Evolutionary conservation across 2,888 invertebrate species (phyloP).

Genomic region (Nineta flava): DNA sequence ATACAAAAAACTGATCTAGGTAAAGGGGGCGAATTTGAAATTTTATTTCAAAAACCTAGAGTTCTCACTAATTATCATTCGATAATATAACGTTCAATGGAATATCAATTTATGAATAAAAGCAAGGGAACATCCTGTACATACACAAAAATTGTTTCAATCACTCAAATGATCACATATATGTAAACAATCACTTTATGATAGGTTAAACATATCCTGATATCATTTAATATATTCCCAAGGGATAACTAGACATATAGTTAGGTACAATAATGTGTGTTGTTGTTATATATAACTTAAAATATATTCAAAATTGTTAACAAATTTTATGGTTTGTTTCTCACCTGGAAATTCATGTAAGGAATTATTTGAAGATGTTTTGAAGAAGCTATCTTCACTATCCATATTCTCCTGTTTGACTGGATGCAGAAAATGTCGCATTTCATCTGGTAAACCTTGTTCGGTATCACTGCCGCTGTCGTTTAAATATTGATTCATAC

Average conservation of each 20-base stretch:
- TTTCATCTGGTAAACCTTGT: slow-evolving; percentile 23
- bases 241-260: neutral
- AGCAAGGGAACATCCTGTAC: neutral
- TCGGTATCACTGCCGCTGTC: slow-evolving; percentile 34
- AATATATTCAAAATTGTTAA: neutral
- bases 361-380: slow-evolving; percentile 14
- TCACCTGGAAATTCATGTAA: slow-evolving; percentile 20
- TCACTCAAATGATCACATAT: neutral
- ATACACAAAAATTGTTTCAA: slow-evolving; percentile 2
- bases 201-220: neutral
- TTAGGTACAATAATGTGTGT: neutral
- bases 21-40: too few relatives aligned
- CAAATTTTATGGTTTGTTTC: neutral
- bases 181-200: neutral
- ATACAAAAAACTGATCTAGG: too few relatives aligned
- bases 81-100: too few relatives aligned
- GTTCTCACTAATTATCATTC: too few relatives aligned
- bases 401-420: slow-evolving; percentile 30
- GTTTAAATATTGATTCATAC: slow-evolving; percentile 29
- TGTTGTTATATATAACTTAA: neutral
- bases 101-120: too few relatives aligned
- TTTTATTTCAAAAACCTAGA: too few relatives aligned
- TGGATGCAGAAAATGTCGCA: slow-evolving; percentile 22
- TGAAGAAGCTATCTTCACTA: slow-evolving; percentile 21
- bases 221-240: neutral